Percentiles rank a stretch among this genome's conserved stretches.
These are phyloP conservation scores for Lithophane leautieri DNA, from an alignment of 2,888 invertebrate species.

Conservation along the genomic window DNA sequence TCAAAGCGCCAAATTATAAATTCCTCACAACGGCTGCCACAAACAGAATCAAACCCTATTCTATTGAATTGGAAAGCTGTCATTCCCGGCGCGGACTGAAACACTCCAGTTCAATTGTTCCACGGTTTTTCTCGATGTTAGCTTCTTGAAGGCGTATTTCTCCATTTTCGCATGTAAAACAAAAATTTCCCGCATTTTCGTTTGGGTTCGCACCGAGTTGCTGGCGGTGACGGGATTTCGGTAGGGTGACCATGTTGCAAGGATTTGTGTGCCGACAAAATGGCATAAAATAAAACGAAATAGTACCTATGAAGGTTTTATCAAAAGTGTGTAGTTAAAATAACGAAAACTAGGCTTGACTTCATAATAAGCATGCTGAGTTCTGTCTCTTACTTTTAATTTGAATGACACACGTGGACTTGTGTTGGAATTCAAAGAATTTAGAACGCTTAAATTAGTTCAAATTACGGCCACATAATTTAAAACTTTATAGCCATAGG, in stretches of 20 bases:
- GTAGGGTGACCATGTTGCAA: slow-evolving; percentile 71
- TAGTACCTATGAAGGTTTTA: background rate
- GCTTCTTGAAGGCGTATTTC: slow-evolving; percentile 77
- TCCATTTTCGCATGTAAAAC: slow-evolving; percentile 89
- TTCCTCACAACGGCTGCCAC: slow-evolving; percentile 61
- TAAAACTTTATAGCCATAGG: slow-evolving; percentile 22
- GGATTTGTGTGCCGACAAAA: background rate
- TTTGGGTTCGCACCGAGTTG: slow-evolving; percentile 81
- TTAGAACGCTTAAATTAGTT: slow-evolving; percentile 38
- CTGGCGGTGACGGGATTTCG: slow-evolving; percentile 86
- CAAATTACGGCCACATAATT: slow-evolving; percentile 33
- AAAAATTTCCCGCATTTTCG: slow-evolving; percentile 87
- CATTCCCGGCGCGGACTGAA: slow-evolving; percentile 73
- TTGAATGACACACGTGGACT: background rate
- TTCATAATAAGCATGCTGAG: background rate
- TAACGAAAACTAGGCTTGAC: background rate
- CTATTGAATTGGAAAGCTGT: slow-evolving; percentile 82
- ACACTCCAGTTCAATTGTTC: slow-evolving; percentile 74
- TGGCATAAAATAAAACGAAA: background rate
- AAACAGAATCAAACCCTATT: slow-evolving; percentile 71
- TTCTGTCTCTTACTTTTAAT: background rate
- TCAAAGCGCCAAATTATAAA: slow-evolving; percentile 58
- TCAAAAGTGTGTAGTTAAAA: background rate
- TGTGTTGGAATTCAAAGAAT: slow-evolving; percentile 26
- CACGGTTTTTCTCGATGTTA: slow-evolving; percentile 71